Evolutionary conservation across 2,797 vertebrate genomes (phyloP), one percentile per base, ranked within the genome.

Genomic region (Gymnoscopelus microlampas): DNA sequence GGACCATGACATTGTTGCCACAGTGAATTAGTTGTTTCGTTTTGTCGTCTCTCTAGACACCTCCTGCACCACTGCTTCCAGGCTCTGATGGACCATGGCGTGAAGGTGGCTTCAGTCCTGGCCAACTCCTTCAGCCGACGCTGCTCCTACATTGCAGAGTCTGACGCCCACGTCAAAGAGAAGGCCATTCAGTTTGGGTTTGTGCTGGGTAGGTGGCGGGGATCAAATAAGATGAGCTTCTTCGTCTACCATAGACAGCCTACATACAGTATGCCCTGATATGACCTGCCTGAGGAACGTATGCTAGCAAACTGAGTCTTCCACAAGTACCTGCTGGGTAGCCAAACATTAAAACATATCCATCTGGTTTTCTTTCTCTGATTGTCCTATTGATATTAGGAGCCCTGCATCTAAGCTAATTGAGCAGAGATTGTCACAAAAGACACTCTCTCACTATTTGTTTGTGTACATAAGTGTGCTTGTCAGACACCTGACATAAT

Each of bases 51-150:
- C 62, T 86, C 32, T 88, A 99, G 98, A 82, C 98, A 99, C 89
- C 95, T 99, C 60, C 95, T 99, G 82, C 98, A 99, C 90, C 98
- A 99, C 91, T 99, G 98, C 85, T 99, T 99, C 84, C 98, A 99
- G 90, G 98, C 98, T 62, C 85, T 99, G 74, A 99, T 99, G 98
- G 98, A 99, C 89, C 98, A 99, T 39, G 98, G 98, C 44, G 98
- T 99, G 64, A 99, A 99, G 88, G 98, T 99, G 60, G 96, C 98
- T 71, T 99, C 98, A 4, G 97, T 99, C 14, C 86, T 99, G 86
- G 98, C 98, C 48, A 98, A 96, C 87, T 99, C 98, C 48, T 99
- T 99, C 92, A 99, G 98, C 77, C 95, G 97, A 71, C 91, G 97
- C 81, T 99, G 98, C 86, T 99, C 98, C 26, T 99, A 99, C 88